A percentile compares a stretch with the other conserved stretches of the same genome.
These are phyloP conservation scores for Neelides folsomi DNA, from an alignment of 2,888 invertebrate genomes.

Conservation along the genomic window DNA sequence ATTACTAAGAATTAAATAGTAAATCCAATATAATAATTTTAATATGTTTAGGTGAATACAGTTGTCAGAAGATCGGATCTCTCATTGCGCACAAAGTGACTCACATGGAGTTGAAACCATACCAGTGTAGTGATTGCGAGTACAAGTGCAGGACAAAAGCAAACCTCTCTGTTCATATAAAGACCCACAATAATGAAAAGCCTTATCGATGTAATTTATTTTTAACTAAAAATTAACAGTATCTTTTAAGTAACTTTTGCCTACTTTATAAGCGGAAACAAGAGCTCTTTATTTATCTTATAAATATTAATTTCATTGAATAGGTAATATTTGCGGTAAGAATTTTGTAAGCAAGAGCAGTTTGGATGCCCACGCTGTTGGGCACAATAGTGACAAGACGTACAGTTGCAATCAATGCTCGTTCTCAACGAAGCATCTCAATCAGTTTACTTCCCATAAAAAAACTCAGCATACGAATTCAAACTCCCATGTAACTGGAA, in stretches of 20 bases:
- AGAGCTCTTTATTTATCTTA: background rate
- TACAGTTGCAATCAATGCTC: conserved; percentile 53
- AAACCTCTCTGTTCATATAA: conserved; percentile 46
- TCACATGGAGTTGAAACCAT: conserved; percentile 43
- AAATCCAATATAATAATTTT: background rate
- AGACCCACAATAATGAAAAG: conserved; percentile 31
- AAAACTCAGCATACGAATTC: conserved; percentile 47
- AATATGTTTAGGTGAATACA: conserved; percentile 36
- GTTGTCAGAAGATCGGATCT: conserved; percentile 43
- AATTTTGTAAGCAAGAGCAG: conserved; percentile 48
- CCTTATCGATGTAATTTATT: conserved; percentile 23
- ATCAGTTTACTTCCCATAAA: conserved; percentile 52
- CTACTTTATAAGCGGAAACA: no score
- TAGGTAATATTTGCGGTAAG: conserved; percentile 47
- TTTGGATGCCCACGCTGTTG: conserved; percentile 47
- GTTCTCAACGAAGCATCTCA: conserved; percentile 52
- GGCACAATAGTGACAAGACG: conserved; percentile 46
- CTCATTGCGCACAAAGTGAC: conserved; percentile 48
- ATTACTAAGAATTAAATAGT: background rate
- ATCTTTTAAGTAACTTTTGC: conserved; percentile 6
- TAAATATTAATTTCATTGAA: conserved; percentile 2
- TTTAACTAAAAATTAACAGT: background rate
- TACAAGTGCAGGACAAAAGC: conserved; percentile 47
- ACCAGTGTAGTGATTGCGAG: conserved; percentile 45
- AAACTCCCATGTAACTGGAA: background rate